Evolutionary conservation across 2,113 vertebrate genomes (phyloP).

Genomic region (Callospermophilus lateralis): DNA sequence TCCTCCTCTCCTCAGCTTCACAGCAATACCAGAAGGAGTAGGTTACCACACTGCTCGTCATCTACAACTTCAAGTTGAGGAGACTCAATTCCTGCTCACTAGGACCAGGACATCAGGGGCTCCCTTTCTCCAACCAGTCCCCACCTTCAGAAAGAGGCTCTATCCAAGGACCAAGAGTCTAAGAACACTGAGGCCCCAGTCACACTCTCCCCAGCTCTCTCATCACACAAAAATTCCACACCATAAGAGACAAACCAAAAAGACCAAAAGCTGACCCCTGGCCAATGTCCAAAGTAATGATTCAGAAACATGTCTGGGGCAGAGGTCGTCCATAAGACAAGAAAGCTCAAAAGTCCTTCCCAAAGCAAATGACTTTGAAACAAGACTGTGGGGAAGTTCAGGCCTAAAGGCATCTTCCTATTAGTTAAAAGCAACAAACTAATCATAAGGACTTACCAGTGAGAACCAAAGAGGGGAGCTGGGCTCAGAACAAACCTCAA

Average conservation of each 20-base stretch:
- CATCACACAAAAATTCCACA: not conserved
- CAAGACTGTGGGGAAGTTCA: not conserved
- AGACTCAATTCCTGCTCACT: not conserved
- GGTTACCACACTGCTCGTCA: not conserved
- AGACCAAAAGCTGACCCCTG: not conserved
- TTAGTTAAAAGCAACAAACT: conserved; percentile 28
- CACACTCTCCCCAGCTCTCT: not conserved
- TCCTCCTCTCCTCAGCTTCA: not conserved
- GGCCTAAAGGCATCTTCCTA: not conserved
- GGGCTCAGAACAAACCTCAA: not conserved
- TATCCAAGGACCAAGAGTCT: not conserved
- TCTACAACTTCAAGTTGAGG: not conserved
- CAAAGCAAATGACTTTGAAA: not conserved
- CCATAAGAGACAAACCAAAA: not conserved
- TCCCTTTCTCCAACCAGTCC: not conserved
- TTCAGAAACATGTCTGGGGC: not conserved
- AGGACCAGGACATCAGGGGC: not conserved
- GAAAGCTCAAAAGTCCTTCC: not conserved
- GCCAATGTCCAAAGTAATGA: not conserved
- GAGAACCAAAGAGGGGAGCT: not conserved
- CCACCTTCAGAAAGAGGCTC: not conserved
- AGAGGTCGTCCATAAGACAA: not conserved
- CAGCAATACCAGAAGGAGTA: not conserved
- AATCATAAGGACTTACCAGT: not conserved
- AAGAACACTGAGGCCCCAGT: not conserved